These are phyloP conservation scores for Heterochromis multidens DNA, from an alignment of 2,113 vertebrate species.

Conservation along the genomic window DNA sequence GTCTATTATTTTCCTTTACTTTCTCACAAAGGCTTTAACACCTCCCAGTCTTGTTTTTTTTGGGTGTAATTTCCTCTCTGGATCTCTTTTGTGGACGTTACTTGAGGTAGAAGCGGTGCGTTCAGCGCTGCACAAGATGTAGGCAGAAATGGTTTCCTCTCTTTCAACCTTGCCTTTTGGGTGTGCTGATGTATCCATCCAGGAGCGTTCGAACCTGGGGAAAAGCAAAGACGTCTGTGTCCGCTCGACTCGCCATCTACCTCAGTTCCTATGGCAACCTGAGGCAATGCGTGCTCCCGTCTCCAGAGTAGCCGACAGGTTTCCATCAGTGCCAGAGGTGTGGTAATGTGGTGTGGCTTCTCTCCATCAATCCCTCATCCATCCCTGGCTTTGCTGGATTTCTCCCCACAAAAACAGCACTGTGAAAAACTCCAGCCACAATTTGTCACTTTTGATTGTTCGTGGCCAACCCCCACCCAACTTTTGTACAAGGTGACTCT, in stretches of 20 bases:
- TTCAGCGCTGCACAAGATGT: conserved; percentile 22
- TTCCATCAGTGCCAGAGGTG: conserved; percentile 52
- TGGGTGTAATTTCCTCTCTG: not conserved
- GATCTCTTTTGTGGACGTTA: not conserved
- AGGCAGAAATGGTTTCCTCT: conserved; percentile 13
- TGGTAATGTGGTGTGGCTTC: conserved; percentile 17
- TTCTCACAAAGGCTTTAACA: not conserved
- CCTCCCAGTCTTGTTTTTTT: not conserved
- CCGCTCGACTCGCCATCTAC: conserved; percentile 20
- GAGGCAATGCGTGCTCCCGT: conserved; percentile 20
- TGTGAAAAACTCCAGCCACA: not conserved
- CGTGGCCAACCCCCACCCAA: not conserved
- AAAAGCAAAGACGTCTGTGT: conserved; percentile 29
- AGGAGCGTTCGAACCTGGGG: conserved; percentile 27
- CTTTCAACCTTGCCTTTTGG: conserved; percentile 29
- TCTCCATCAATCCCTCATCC: not conserved
- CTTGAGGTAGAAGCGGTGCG: not conserved
- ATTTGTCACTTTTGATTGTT: conserved; percentile 23
- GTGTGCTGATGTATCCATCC: conserved; percentile 55
- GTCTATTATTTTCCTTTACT: not conserved
- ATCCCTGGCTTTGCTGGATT: not conserved
- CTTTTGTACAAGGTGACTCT: conserved; percentile 7
- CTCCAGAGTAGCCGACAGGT: conserved; percentile 45
- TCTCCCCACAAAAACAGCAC: not conserved
- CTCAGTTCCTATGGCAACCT: conserved; percentile 68